Evolutionary conservation across 2,888 invertebrate genomes (phyloP), one percentile per base, ranked within the genome.

Genomic region (Conchocele bisecta): DNA sequence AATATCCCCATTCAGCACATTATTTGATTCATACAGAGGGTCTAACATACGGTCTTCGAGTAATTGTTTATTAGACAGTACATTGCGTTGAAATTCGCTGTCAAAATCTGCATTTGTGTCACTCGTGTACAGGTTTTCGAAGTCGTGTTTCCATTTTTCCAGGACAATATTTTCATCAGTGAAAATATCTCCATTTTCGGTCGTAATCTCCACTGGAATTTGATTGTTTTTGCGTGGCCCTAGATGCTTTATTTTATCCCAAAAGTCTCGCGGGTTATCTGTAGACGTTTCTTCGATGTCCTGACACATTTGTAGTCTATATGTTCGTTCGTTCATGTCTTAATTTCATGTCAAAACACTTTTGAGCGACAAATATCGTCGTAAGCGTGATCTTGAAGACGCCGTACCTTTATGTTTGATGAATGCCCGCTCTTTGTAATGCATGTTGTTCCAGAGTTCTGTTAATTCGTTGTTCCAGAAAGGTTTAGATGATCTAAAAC

Each of bases 21-120:
- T 11, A 37, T 57, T 57, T 7, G 24, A 6, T n/a, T 57, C 37
- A 42, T 37, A 57, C 9, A 57, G n/a, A 11, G 42, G 57, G 29
- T 57, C 57, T 6, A 57, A 37, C 57, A 57, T 57, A n/a, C 41
- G 22, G 17, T 57, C 41, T 28, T 57, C 57, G n/a, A 28, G n/a
- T n/a, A n/a, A n/a, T n/a, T n/a, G n/a, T n/a, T n/a, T n/a, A n/a
- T n/a, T n/a, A n/a, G n/a, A n/a, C n/a, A n/a, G n/a, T n/a, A n/a
- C n/a, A n/a, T n/a, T n/a, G n/a, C n/a, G n/a, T n/a, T n/a, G 24
- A 46, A 46, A 46, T 26, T 22, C 9, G 17, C 28, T 22, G 15
- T 46, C 24, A 22, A 46, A 46, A 17, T 4, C 28, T n/a, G 24
- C 46, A 46, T 28, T 46, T 13, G 7, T 46, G 24, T 46, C 46